Conservation (phyloP, 2,888 invertebrate genomes). For the Microplitis manilae region DNA sequence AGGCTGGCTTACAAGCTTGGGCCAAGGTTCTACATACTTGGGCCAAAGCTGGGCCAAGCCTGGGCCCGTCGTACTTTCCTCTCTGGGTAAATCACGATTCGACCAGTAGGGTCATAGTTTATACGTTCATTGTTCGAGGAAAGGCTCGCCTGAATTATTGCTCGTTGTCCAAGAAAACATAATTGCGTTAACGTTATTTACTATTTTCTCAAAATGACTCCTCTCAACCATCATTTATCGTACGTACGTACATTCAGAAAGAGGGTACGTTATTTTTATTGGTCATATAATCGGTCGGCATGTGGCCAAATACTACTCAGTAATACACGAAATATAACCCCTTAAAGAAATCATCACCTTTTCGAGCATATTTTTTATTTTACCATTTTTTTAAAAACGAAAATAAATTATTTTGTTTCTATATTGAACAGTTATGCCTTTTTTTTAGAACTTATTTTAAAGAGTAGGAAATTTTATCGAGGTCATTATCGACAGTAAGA, state of each 20-base stretch:
- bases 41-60: too few relatives aligned
- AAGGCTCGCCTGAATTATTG: slow-evolving; percentile 50
- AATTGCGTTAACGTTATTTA: slow-evolving; percentile 63
- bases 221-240: slow-evolving; percentile 57
- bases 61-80: too few relatives aligned
- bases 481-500: slow-evolving; percentile 43
- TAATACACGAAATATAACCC: slow-evolving; percentile 37
- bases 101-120: slow-evolving; percentile 34
- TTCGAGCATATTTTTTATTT: not conserved
- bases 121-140: slow-evolving; percentile 46
- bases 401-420: not conserved
- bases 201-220: slow-evolving; percentile 53
- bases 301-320: slow-evolving; percentile 48
- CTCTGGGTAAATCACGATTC: slow-evolving; percentile 41
- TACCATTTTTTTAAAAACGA: too few relatives aligned
- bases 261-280: slow-evolving; percentile 59
- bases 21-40: not conserved
- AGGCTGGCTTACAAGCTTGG: too few relatives aligned
- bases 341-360: not conserved
- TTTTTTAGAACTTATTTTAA: too few relatives aligned
- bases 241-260: slow-evolving; percentile 39
- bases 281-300: slow-evolving; percentile 57
- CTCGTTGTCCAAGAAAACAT: slow-evolving; percentile 51
- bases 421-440: not conserved
- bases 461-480: slow-evolving; percentile 46